These are phyloP conservation scores for Harpagifer antarcticus DNA, from an alignment of 2,797 vertebrate species.

Conservation along the genomic window DNA sequence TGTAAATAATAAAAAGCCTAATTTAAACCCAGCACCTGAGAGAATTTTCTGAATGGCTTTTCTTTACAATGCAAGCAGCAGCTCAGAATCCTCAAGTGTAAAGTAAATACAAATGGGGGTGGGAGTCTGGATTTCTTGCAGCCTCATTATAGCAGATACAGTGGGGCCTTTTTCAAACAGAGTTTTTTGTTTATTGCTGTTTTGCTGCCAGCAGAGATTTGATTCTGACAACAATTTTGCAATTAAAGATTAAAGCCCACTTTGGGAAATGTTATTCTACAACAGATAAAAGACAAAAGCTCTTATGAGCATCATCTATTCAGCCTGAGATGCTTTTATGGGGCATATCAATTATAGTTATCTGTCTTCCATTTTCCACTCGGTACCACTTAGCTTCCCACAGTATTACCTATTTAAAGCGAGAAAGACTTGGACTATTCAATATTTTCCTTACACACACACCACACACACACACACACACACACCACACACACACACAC, in stretches of 20 bases:
- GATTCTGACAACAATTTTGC: slow-evolving; percentile 49
- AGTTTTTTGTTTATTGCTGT: slow-evolving; percentile 30
- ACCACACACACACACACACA: neutral
- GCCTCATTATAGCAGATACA: slow-evolving; percentile 48
- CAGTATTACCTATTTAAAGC: slow-evolving; percentile 12
- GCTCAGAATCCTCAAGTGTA: slow-evolving; percentile 30
- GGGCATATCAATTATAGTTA: slow-evolving; percentile 11
- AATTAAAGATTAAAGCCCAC: slow-evolving; percentile 60
- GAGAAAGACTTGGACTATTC: neutral
- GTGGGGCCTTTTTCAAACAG: slow-evolving; percentile 41
- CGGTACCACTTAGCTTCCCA: slow-evolving; percentile 1
- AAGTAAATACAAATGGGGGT: slow-evolving; percentile 30
- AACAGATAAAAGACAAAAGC: slow-evolving; percentile 25
- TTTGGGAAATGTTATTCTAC: slow-evolving; percentile 33
- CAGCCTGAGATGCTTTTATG: slow-evolving; percentile 9
- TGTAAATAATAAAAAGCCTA: slow-evolving; percentile 6
- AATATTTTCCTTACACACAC: neutral
- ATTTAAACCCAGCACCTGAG: slow-evolving; percentile 33
- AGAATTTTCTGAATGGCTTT: slow-evolving; percentile 23
- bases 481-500: too few species aligned
- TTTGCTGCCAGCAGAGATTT: slow-evolving; percentile 19
- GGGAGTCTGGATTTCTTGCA: slow-evolving; percentile 33
- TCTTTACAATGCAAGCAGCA: slow-evolving; percentile 12
- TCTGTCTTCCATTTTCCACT: slow-evolving; percentile 31
- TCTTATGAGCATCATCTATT: slow-evolving; percentile 11